A percentile compares a stretch with the other conserved stretches of the same genome.
Conservation (phyloP, 2,888 invertebrate genomes). For the Aleiodes leptofemur region DNA sequence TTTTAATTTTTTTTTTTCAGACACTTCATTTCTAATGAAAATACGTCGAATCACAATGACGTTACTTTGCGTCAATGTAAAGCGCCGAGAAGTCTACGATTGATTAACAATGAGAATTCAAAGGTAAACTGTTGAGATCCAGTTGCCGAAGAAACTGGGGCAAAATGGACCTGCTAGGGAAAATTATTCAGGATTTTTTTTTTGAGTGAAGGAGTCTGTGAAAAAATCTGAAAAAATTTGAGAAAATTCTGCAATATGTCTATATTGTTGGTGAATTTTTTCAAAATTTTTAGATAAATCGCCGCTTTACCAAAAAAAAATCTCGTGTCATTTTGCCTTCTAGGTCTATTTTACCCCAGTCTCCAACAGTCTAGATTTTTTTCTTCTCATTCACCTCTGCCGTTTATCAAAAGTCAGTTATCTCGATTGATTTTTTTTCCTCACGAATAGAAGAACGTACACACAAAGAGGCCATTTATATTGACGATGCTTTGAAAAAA, state of each 20-base stretch:
- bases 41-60: constrained; percentile 27
- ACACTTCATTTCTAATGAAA: constrained; percentile 10
- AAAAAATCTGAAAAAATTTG: no score
- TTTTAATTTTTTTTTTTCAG: constrained; percentile 2
- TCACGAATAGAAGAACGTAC: not conserved
- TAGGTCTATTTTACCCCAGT: no score
- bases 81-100: not conserved
- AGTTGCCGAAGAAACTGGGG: not conserved
- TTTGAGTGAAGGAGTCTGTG: no score
- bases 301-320: no score
- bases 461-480: constrained; percentile 23
- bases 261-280: no score
- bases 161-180: no score
- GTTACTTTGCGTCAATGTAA: constrained; percentile 24
- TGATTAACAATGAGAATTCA: constrained; percentile 32
- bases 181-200: no score
- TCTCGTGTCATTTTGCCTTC: no score
- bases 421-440: constrained; percentile 26
- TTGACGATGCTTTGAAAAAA: not conserved
- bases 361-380: constrained; percentile 35
- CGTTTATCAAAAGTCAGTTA: constrained; percentile 25
- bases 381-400: constrained; percentile 28
- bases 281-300: no score
- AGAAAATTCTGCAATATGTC: no score
- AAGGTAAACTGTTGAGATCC: constrained; percentile 39